Base-by-base conservation (phyloP, 1,140 invertebrate species). In the Thalassaphorura encarpata region DNA sequence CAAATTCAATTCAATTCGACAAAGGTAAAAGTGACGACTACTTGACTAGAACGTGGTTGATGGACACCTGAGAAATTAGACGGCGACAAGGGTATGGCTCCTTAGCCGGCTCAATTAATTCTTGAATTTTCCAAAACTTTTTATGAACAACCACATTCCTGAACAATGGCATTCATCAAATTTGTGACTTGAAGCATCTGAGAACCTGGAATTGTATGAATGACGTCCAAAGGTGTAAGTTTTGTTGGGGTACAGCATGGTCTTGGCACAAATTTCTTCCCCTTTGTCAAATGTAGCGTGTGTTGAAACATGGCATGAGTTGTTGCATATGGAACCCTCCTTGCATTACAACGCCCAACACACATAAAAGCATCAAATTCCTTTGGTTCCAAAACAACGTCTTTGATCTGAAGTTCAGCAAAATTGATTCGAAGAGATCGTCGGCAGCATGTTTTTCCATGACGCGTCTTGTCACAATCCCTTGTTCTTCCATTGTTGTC, bases 61-160 rank as follows among this genome's bases (percentile, higher is more conserved):
- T n/a, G n/a, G n/a, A n/a, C n/a, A n/a, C n/a, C n/a, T n/a, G n/a
- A n/a, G n/a, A n/a, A n/a, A n/a, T n/a, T n/a, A n/a, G n/a, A n/a
- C n/a, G n/a, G n/a, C n/a, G n/a, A n/a, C n/a, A n/a, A n/a, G n/a
- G n/a, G n/a, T n/a, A n/a, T n/a, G n/a, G n/a, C n/a, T 11, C 33
- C 33, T 11, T n/a, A n/a, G 33, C n/a, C 11, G 33, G 11, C n/a
- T 36, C 11, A 36, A 36, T 11, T 36, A 36, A 11, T n/a, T n/a
- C 33, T 36, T 36, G 47, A 49, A 28, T 24, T 8, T 53, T n/a
- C n/a, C n/a, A n/a, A n/a, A n/a, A n/a, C 52, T 58, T 2, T 27
- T 72, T 77, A 85, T 45, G 81, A 82, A 70, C 84, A 87, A 45
- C 81, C 82, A 68, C 84, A 87, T 67, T 85, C 82, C 24, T 79